phyloP scores from a whole-genome alignment of 1,140 invertebrate species.

The Alviniconcha marisindica region DNA sequence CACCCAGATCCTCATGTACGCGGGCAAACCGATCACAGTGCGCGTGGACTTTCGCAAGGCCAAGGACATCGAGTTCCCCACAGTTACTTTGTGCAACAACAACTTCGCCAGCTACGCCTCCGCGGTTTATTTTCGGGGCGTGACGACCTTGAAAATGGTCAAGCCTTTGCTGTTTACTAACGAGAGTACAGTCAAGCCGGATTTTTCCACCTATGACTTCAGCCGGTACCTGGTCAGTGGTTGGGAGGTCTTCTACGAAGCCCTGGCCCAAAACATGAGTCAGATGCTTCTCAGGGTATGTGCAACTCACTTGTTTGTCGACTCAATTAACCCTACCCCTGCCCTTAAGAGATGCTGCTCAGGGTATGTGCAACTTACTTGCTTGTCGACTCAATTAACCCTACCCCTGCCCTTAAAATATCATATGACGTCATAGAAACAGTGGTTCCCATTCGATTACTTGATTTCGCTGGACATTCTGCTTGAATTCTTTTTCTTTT shows the following conservation, averaged over 20 bases:
- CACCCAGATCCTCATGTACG: conserved; percentile 35
- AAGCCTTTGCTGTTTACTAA: conserved; percentile 16
- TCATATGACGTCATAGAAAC: too few relatives aligned
- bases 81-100: conserved; percentile 37
- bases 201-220: conserved; percentile 24
- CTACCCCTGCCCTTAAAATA: too few relatives aligned
- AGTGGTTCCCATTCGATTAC: too few relatives aligned
- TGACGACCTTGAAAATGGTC: neutral
- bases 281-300: conserved; percentile 18
- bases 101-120: conserved; percentile 24
- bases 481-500: too few relatives aligned
- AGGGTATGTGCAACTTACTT: too few relatives aligned
- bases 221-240: neutral
- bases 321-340: too few relatives aligned
- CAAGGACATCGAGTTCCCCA: conserved; percentile 21
- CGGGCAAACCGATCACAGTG: conserved; percentile 13
- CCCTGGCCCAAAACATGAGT: neutral
- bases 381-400: too few relatives aligned
- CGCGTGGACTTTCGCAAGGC: conserved; percentile 25
- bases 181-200: neutral
- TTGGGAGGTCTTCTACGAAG: neutral
- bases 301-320: too few relatives aligned
- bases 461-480: too few relatives aligned
- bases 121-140: neutral
- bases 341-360: too few relatives aligned